Base-by-base conservation (phyloP, 2,113 vertebrate genomes). In the Pteropus alecto region DNA sequence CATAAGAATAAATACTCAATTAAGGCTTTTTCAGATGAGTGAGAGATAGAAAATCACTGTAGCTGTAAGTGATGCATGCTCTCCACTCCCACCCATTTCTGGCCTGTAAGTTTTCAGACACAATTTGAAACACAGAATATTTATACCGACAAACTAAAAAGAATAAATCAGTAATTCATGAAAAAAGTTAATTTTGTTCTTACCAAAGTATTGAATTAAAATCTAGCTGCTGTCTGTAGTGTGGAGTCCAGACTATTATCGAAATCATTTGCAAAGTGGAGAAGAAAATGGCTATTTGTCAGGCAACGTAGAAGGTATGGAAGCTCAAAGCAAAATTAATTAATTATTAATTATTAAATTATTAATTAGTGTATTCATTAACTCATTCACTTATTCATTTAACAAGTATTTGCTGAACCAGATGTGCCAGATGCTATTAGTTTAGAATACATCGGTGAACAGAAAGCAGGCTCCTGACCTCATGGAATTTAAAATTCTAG, bases 1-100 rank as follows among this genome's bases (percentile, higher is more conserved):
- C 67, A 94, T 91, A 96, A 96, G 97, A 98, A 97, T 96, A 96
- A 96, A 97, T 96, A 96, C 96, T 94, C 94, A 96, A 95, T 97
- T 97, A 97, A 97, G 76, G 70, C 73, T 83, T 96, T 96, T 96
- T 97, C 88, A 94, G 93, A 98, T 94, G 97, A 97, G 56, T 97
- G 93, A 97, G 94, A 96, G 73, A 90, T 43, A 95, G 83, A 97
- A 96, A 97, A 96, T 95, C 60, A 41, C 82, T 93, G 88, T 96
- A 70, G 94, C 73, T 97, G 0, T 92, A 81, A 95, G 76, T 74
- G 73, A 97, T 77, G 68, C n/a, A 78, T 70, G 21, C 7, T 43
- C 68, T 73, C 54, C 9, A 58, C 38, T 87, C 60, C 68, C 67
- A 93, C 82, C 2, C 46, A 92, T 95, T 97, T 86, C 82, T 78